phyloP scores from a whole-genome alignment of 1,140 invertebrate genomes.

The Ceratitis capitata region DNA sequence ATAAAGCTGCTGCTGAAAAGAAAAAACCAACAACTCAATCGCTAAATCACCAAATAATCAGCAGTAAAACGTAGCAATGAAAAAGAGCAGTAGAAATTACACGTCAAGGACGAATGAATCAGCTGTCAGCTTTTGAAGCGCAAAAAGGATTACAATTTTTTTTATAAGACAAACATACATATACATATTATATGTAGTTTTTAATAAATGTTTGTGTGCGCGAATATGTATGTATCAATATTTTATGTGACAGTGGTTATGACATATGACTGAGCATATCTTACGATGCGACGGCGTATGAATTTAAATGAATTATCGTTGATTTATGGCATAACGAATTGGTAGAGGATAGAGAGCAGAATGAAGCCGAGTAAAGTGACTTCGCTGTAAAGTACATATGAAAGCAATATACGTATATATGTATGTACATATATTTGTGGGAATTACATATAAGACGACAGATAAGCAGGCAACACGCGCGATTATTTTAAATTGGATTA shows the following conservation, averaged over 20 bases:
- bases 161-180: background rate
- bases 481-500: conserved; percentile 60
- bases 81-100: too few species aligned
- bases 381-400: too few species aligned
- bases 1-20: too few species aligned
- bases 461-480: conserved; percentile 47
- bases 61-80: too few species aligned
- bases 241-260: conserved; percentile 49
- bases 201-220: background rate
- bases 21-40: too few species aligned
- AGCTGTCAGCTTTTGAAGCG: too few species aligned
- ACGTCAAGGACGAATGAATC: too few species aligned
- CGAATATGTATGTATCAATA: conserved; percentile 6
- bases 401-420: background rate
- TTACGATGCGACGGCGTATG: background rate
- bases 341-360: background rate
- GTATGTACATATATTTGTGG: background rate
- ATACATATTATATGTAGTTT: too few species aligned
- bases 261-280: background rate
- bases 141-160: too few species aligned
- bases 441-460: background rate
- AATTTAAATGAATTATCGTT: conserved; percentile 1
- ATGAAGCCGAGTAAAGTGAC: background rate
- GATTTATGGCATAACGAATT: background rate
- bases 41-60: too few species aligned